Evolutionary conservation across 2,888 invertebrate genomes (phyloP).

Genomic region (Philonicus albiceps): DNA sequence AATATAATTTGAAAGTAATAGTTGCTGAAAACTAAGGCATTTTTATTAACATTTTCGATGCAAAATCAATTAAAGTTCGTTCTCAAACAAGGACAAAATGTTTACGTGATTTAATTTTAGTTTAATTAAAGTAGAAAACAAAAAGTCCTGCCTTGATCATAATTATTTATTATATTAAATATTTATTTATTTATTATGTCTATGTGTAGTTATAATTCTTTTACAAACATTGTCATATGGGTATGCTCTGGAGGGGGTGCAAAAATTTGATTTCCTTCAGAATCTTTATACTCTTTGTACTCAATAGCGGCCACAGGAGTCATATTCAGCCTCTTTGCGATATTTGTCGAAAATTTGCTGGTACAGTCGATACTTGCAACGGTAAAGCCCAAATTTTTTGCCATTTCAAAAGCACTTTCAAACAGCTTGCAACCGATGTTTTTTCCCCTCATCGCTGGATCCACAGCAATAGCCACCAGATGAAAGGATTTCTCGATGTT

Average conservation of each 20-base stretch:
- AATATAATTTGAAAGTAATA: too few species aligned
- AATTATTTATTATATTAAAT: not conserved
- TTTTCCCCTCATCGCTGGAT: conserved; percentile 46
- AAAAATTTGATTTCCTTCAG: conserved; percentile 47
- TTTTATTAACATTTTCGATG: too few species aligned
- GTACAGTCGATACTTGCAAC: conserved; percentile 48
- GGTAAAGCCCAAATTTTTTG: conserved; percentile 44
- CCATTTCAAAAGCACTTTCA: conserved; percentile 44
- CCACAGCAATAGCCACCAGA: conserved; percentile 47
- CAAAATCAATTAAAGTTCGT: too few species aligned
- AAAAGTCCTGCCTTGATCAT: not conserved
- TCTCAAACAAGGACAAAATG: too few species aligned
- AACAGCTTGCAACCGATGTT: conserved; percentile 48
- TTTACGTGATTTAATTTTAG: too few species aligned
- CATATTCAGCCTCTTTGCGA: conserved; percentile 48
- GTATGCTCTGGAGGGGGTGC: conserved; percentile 46
- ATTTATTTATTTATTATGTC: not conserved
- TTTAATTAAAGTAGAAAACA: too few species aligned
- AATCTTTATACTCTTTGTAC: conserved; percentile 48
- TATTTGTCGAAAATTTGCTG: conserved; percentile 47
- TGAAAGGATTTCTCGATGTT: conserved; percentile 47
- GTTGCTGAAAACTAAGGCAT: too few species aligned
- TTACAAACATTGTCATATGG: conserved; percentile 48
- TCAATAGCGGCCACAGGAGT: conserved; percentile 42
- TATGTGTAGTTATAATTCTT: conserved; percentile 41